Percentiles rank a stretch among this genome's conserved stretches.
Conservation (phyloP, 2,888 invertebrate species). For the Actias luna region DNA sequence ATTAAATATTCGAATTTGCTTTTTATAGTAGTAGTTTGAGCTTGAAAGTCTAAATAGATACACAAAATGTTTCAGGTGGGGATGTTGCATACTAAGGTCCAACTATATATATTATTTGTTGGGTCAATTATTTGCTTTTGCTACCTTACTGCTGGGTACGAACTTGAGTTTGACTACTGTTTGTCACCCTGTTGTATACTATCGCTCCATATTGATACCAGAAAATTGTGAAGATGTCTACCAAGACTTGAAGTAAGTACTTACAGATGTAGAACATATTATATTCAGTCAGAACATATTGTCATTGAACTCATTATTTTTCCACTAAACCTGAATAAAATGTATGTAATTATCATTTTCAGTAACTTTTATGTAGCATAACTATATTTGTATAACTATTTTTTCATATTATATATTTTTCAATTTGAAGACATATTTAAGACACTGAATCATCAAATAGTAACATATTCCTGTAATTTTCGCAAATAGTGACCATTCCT, state of each 20-base stretch:
- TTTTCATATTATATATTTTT: neutral
- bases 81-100: constrained; percentile 91
- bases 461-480: neutral
- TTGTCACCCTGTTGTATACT: constrained; percentile 89
- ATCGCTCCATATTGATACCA: constrained; percentile 87
- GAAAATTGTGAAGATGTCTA: constrained; percentile 93
- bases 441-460: neutral
- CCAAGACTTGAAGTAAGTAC: constrained; percentile 87
- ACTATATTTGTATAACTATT: neutral
- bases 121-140: constrained; percentile 84
- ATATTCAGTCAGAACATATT: neutral
- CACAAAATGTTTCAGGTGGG: constrained; percentile 82
- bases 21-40: neutral
- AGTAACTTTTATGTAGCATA: neutral
- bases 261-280: constrained; percentile 10
- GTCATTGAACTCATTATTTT: no score
- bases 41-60: neutral
- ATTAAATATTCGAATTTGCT: neutral
- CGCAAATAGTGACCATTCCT: neutral
- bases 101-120: constrained; percentile 89
- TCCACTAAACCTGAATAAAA: no score
- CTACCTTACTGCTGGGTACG: constrained; percentile 87
- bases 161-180: constrained; percentile 93
- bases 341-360: no score
- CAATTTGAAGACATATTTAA: neutral